These are phyloP conservation scores for Drosophila bunnanda DNA, from an alignment of 2,888 invertebrate genomes.

Conservation along the genomic window DNA sequence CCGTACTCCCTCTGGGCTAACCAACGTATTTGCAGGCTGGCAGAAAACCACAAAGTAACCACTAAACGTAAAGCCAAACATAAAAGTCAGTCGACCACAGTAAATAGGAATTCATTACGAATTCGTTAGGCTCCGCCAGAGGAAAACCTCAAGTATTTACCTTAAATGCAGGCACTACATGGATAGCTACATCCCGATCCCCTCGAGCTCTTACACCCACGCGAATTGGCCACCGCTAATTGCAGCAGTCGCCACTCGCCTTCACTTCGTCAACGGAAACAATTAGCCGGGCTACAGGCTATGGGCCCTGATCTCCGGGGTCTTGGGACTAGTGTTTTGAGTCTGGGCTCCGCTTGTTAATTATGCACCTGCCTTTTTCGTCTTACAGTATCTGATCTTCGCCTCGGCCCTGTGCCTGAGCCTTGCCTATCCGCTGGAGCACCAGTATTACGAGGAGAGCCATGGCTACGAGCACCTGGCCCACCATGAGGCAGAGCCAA, in stretches of 20 bases:
- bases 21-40: background rate
- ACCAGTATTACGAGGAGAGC: slow-evolving; percentile 81
- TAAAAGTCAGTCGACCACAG: slow-evolving; percentile 45
- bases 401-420: slow-evolving; percentile 83
- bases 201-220: slow-evolving; percentile 20
- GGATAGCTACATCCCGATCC: slow-evolving; percentile 4
- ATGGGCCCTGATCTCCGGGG: slow-evolving; percentile 1
- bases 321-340: background rate
- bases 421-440: slow-evolving; percentile 84
- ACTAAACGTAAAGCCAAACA: slow-evolving; percentile 42
- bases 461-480: slow-evolving; percentile 80
- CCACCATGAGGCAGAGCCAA: slow-evolving; percentile 72
- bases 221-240: slow-evolving; percentile 54
- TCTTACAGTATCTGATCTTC: slow-evolving; percentile 83
- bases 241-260: slow-evolving; percentile 33
- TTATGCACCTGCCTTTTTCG: slow-evolving; percentile 51
- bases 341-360: slow-evolving; percentile 32
- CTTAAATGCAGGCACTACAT: slow-evolving; percentile 24
- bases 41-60: slow-evolving; percentile 36
- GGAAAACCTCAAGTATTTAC: slow-evolving; percentile 22
- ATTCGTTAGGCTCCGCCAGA: slow-evolving; percentile 30
- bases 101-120: slow-evolving; percentile 55
- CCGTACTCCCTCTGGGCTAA: slow-evolving; percentile 1
- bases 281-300: slow-evolving; percentile 57
- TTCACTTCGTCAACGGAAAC: slow-evolving; percentile 50